These are phyloP conservation scores for Tipula vernalis DNA, from an alignment of 2,888 invertebrate species.

Conservation along the genomic window DNA sequence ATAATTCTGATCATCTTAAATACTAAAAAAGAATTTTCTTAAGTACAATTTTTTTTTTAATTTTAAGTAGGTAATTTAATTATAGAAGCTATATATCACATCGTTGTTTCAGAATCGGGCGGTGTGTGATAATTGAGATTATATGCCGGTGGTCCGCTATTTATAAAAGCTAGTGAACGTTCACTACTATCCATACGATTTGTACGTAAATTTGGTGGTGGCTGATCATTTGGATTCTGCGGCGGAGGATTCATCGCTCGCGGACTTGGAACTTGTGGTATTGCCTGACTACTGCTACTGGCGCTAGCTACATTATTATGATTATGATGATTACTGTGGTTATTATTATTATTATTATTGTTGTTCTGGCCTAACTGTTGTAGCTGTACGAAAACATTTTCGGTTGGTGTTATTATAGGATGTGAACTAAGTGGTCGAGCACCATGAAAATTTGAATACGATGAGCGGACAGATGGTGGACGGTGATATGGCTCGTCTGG, in stretches of 20 bases:
- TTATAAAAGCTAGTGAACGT: slow-evolving; percentile 44
- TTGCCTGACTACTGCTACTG: slow-evolving; percentile 37
- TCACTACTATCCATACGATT: slow-evolving; percentile 37
- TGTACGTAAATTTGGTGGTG: slow-evolving; percentile 27
- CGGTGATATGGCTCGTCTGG: slow-evolving; percentile 52
- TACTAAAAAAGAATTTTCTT: neutral
- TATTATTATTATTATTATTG: slow-evolving; percentile 24
- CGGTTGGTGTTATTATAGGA: slow-evolving; percentile 21
- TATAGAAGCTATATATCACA: slow-evolving; percentile 28
- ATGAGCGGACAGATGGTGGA: slow-evolving; percentile 66
- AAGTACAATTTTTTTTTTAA: neutral
- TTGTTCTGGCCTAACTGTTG: slow-evolving; percentile 28
- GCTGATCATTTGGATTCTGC: slow-evolving; percentile 27
- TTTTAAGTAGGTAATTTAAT: neutral
- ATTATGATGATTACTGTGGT: slow-evolving; percentile 33
- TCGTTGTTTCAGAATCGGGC: slow-evolving; percentile 46
- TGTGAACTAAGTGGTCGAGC: slow-evolving; percentile 54
- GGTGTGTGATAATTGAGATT: slow-evolving; percentile 40
- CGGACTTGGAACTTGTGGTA: slow-evolving; percentile 41
- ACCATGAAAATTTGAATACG: slow-evolving; percentile 84
- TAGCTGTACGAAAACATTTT: slow-evolving; percentile 29
- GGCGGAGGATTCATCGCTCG: slow-evolving; percentile 41
- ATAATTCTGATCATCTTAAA: neutral
- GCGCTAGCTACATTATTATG: slow-evolving; percentile 24
- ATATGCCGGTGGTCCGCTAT: slow-evolving; percentile 49